Evolutionary conservation across 2,113 vertebrate genomes (phyloP), one percentile per base, ranked within the genome.

Genomic region (Dipodomys merriami): DNA sequence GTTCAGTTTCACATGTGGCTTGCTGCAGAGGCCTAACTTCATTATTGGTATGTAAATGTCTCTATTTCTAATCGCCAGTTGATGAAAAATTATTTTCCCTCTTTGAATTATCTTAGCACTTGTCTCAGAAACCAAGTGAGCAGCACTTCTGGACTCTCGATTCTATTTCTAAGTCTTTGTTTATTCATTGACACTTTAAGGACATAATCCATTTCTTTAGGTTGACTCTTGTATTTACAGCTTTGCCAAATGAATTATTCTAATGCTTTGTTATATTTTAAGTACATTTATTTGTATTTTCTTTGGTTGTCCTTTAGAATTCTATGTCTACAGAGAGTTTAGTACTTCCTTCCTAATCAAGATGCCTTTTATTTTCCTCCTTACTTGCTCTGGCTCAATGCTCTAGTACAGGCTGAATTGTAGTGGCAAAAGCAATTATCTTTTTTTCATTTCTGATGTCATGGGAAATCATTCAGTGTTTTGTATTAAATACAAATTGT

Each of bases 271-370:
- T 73, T 82, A 35, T 60, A 5, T 72, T 88, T 65, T 67, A 7
- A 77, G 46, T 81, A 74, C 60, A 25, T 30, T 33, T 11, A 49
- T 90, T 74, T 79, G 19, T 15, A 83, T 82, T 95, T 82, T 74
- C 74, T 67, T 29, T 20, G 7, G 8, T 27, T 74, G 73, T 87
- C 27, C 33, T 82, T 62, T 68, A 64, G 46, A 86, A 71, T 87
- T 49, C 46, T 85, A 74, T 27, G 20, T 25, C 18, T 53, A 6
- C 23, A 81, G 57, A 73, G 8, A 69, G 5, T 81, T 83, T 62
- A 27, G 60, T 30, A 74, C 72, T 87, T 86, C 23, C 35, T 86
- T 87, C 49, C 57, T 1, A 19, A 27, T 76, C 7, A 11, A 30
- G 7, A 60, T 60, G 2, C 35, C 30, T 93, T 60, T 69, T 44